Evolutionary conservation across 2,888 invertebrate species (phyloP).

Genomic region (Tachina grossa): DNA sequence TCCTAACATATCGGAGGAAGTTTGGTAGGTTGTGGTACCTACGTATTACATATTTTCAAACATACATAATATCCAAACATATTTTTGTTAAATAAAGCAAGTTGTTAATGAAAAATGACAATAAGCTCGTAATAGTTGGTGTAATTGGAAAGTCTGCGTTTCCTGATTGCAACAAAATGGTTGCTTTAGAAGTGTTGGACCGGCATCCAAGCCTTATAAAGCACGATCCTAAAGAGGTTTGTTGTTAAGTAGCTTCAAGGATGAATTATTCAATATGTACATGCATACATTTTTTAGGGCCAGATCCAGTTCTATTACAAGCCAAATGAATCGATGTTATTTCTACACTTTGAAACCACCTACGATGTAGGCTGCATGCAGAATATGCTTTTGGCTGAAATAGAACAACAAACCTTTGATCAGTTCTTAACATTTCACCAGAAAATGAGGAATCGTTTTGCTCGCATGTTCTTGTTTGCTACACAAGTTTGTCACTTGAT

Average conservation of each 20-base stretch:
- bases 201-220: slow-evolving; percentile 75
- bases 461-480: slow-evolving; percentile 89
- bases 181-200: slow-evolving; percentile 77
- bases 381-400: slow-evolving; percentile 74
- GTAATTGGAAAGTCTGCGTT: slow-evolving; percentile 81
- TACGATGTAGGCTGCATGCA: slow-evolving; percentile 79
- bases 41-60: too few species aligned
- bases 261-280: neutral
- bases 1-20: slow-evolving; percentile 76
- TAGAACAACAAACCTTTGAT: slow-evolving; percentile 80
- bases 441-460: slow-evolving; percentile 82
- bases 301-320: slow-evolving; percentile 86
- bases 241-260: neutral
- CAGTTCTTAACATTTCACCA: slow-evolving; percentile 80
- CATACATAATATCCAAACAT: too few species aligned
- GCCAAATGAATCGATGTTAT: slow-evolving; percentile 83
- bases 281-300: slow-evolving; percentile 80
- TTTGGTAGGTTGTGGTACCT: slow-evolving; percentile 73
- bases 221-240: slow-evolving; percentile 75
- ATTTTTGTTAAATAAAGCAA: slow-evolving; percentile 72
- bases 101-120: slow-evolving; percentile 75
- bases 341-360: slow-evolving; percentile 84
- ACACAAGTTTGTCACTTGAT: slow-evolving; percentile 93
- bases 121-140: slow-evolving; percentile 80
- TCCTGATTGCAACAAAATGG: slow-evolving; percentile 81